These are phyloP conservation scores for Hypotaenidia okinawae DNA, from an alignment of 2,797 vertebrate species.

Conservation along the genomic window DNA sequence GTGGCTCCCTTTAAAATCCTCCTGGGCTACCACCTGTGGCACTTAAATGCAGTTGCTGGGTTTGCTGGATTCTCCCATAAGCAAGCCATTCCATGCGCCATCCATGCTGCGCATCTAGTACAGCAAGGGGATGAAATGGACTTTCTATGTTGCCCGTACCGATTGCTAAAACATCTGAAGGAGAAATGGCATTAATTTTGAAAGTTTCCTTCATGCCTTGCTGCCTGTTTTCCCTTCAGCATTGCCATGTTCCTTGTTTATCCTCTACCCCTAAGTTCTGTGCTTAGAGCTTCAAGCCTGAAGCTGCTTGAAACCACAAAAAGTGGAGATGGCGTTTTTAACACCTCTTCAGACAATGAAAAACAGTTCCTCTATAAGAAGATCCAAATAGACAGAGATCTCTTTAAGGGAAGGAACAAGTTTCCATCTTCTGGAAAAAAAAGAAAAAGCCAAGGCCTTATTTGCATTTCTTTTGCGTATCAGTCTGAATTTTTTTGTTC, in stretches of 20 bases:
- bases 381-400: background rate
- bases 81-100: background rate
- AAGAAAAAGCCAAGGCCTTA: background rate
- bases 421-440: background rate
- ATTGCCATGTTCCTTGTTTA: background rate
- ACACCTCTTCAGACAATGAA: background rate
- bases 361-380: background rate
- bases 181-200: background rate
- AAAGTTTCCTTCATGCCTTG: background rate
- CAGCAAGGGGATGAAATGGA: background rate
- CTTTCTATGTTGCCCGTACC: background rate
- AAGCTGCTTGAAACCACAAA: background rate
- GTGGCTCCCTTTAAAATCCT: background rate
- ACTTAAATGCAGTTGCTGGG: background rate
- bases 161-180: background rate
- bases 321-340: background rate
- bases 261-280: background rate
- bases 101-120: fast-evolving
- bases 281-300: background rate
- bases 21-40: background rate
- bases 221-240: background rate
- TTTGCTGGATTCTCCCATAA: background rate
- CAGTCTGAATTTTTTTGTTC: background rate
- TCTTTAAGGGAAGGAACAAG: background rate
- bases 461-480: background rate